Evolutionary conservation across 2,888 invertebrate species (phyloP).

Genomic region (Tipula lateralis): DNA sequence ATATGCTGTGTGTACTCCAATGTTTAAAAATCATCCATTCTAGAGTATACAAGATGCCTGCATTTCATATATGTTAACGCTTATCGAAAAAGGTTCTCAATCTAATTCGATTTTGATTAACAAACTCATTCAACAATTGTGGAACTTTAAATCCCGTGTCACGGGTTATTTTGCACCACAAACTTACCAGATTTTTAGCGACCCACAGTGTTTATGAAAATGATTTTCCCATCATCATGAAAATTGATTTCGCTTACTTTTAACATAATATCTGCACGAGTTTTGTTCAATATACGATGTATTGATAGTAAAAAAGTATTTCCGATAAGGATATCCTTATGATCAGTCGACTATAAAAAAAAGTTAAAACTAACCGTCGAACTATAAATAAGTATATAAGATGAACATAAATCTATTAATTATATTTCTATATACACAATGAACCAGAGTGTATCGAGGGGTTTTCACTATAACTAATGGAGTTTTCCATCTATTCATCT

Average conservation of each 20-base stretch:
- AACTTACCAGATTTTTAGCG: no score
- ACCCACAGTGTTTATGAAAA: background rate
- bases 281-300: background rate
- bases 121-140: no score
- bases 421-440: background rate
- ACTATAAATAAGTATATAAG: background rate
- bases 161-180: no score
- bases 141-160: no score
- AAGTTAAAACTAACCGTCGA: background rate
- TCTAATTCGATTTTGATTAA: no score
- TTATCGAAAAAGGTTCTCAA: no score
- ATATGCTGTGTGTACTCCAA: no score
- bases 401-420: background rate
- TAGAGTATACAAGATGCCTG: no score
- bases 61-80: no score
- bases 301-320: background rate
- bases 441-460: background rate
- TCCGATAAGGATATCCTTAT: constrained; percentile 1
- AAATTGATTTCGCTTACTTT: background rate
- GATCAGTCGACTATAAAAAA: background rate
- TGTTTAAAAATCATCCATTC: no score
- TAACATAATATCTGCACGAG: background rate
- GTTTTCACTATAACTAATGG: background rate
- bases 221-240: background rate
- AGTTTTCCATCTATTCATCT: background rate